Conservation (phyloP, 2,113 vertebrate species). For the Amazona guildingii region DNA sequence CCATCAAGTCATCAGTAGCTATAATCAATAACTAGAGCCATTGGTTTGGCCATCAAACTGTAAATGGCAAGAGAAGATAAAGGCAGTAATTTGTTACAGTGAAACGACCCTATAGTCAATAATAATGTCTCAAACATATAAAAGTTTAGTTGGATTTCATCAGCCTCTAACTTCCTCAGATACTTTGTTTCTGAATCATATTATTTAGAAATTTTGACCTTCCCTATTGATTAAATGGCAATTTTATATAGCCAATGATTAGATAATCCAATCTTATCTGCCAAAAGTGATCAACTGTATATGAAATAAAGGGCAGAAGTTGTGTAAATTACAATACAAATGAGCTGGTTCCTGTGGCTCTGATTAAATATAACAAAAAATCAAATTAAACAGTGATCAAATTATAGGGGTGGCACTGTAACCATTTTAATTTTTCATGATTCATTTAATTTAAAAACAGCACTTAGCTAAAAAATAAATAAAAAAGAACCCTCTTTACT, state of each 20-base stretch:
- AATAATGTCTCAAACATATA: neutral
- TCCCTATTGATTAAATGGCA: conserved; percentile 71
- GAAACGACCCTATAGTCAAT: neutral
- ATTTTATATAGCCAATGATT: conserved; percentile 63
- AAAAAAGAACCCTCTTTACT: conserved; percentile 7
- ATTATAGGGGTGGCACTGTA: conserved; percentile 55
- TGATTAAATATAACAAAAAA: conserved; percentile 73
- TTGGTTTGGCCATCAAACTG: neutral
- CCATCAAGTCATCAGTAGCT: neutral
- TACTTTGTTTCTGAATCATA: conserved; percentile 41
- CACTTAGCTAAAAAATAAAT: conserved; percentile 51
- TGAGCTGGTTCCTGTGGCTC: conserved; percentile 51
- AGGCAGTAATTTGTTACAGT: neutral
- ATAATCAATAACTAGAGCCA: conserved; percentile 3
- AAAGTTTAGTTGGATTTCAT: conserved; percentile 32
- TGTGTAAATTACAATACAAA: conserved; percentile 70
- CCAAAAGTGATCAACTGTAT: conserved; percentile 64
- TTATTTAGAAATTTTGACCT: conserved; percentile 69
- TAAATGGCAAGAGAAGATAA: conserved; percentile 8
- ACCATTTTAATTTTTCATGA: conserved; percentile 57
- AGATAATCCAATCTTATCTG: conserved; percentile 68
- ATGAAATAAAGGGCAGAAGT: conserved; percentile 67
- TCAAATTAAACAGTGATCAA: conserved; percentile 63
- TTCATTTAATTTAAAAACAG: conserved; percentile 58
- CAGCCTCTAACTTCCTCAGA: conserved; percentile 7